These are phyloP conservation scores for Eptatretus atami DNA, from an alignment of 2,797 vertebrate species.

Conservation along the genomic window DNA sequence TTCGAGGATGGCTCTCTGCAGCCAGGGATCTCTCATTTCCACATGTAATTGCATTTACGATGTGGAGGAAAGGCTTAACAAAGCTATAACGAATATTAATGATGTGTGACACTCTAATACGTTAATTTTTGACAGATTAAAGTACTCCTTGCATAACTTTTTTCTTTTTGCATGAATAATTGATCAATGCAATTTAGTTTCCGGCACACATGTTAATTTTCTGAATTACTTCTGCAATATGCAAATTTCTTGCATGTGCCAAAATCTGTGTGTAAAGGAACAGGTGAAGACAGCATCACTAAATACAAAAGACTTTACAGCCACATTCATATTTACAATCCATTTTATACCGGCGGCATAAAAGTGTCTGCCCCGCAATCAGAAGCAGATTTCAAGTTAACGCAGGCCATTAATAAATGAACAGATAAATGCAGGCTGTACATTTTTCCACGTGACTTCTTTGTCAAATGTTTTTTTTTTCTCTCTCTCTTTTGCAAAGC, in stretches of 20 bases:
- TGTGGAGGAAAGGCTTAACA: constrained; percentile 5
- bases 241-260: constrained; percentile 1
- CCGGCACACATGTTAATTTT: constrained; percentile 3
- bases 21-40: constrained; percentile 1
- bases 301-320: constrained; percentile 5
- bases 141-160: constrained; percentile 5
- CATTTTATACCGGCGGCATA: background rate
- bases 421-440: too few relatives aligned
- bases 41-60: constrained; percentile 6
- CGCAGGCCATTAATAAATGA: too few relatives aligned
- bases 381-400: too few relatives aligned
- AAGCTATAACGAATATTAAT: constrained; percentile 6
- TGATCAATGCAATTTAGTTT: constrained; percentile 6
- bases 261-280: background rate
- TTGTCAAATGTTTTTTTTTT: too few relatives aligned
- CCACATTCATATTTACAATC: constrained; percentile 5
- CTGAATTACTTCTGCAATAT: constrained; percentile 6
- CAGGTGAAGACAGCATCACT: background rate
- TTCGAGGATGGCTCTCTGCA: background rate
- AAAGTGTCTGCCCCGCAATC: too few relatives aligned
- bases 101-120: constrained; percentile 5
- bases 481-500: too few relatives aligned
- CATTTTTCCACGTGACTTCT: too few relatives aligned
- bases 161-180: constrained; percentile 4
- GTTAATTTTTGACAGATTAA: constrained; percentile 6